phyloP scores from a whole-genome alignment of 2,797 vertebrate species.

The Xenentodon cancila region DNA sequence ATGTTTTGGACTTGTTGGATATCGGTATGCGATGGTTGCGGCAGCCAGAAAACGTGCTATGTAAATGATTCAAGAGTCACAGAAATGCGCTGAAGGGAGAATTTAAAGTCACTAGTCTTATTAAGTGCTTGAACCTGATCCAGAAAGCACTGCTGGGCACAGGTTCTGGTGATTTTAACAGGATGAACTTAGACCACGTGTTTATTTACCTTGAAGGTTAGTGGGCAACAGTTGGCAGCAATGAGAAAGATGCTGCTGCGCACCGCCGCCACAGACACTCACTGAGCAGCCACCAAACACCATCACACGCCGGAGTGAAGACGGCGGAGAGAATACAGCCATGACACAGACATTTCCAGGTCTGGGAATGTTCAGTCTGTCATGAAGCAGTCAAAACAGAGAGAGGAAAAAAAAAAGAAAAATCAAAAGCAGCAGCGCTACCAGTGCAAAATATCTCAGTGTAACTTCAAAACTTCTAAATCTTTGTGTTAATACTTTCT shows the following conservation, averaged over 20 bases:
- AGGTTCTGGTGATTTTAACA: conserved; percentile 39
- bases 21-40: conserved; percentile 20
- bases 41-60: conserved; percentile 34
- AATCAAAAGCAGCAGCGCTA: background rate
- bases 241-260: conserved; percentile 10
- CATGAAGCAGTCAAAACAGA: conserved; percentile 11
- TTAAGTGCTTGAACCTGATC: conserved; percentile 37
- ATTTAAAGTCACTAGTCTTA: conserved; percentile 24
- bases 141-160: conserved; percentile 4
- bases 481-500: background rate
- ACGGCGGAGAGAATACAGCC: background rate
- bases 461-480: background rate
- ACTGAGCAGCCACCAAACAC: conserved; percentile 9
- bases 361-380: conserved; percentile 11
- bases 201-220: conserved; percentile 39
- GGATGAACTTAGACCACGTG: conserved; percentile 40
- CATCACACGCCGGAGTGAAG: background rate
- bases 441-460: background rate
- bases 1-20: conserved; percentile 24
- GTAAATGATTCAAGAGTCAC: conserved; percentile 47
- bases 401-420: background rate
- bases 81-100: conserved; percentile 44
- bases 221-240: conserved; percentile 12
- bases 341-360: background rate
- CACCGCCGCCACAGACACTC: conserved; percentile 33